These are phyloP conservation scores for Erethizon dorsatum DNA, from an alignment of 2,797 vertebrate genomes.

Conservation along the genomic window DNA sequence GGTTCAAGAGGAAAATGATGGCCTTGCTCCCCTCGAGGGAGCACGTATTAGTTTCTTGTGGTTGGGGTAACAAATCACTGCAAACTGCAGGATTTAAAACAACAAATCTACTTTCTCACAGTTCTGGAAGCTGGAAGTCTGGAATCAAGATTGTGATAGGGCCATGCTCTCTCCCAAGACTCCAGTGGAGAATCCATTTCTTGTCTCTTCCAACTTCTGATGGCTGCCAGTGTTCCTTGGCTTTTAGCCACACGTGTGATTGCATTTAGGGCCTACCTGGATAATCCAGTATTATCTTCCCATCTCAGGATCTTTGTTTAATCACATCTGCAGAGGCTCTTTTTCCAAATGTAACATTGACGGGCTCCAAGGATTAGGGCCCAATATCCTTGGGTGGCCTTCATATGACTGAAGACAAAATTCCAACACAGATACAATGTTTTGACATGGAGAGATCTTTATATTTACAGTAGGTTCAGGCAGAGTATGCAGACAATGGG, in stretches of 20 bases:
- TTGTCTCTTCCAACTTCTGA: neutral
- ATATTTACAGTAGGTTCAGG: neutral
- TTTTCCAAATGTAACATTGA: neutral
- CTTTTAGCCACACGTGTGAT: neutral
- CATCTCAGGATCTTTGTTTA: neutral
- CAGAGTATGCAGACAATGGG: neutral
- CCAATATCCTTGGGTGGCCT: neutral
- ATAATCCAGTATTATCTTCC: neutral
- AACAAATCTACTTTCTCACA: conserved; percentile 47
- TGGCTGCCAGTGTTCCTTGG: neutral
- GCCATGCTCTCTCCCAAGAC: neutral
- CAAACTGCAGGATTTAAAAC: conserved; percentile 25
- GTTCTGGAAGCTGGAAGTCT: neutral
- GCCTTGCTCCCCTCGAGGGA: neutral
- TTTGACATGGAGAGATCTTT: neutral
- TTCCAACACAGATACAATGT: neutral
- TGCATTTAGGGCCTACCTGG: neutral
- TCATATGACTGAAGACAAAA: neutral
- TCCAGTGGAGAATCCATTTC: neutral
- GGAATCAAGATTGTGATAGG: neutral
- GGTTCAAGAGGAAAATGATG: conserved; percentile 44
- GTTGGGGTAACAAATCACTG: conserved; percentile 26
- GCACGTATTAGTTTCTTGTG: neutral
- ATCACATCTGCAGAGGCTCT: neutral
- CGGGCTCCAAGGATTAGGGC: neutral